Evolutionary conservation across 2,797 vertebrate genomes (phyloP).

Genomic region (Lepidocolaptes lacrymiger): DNA sequence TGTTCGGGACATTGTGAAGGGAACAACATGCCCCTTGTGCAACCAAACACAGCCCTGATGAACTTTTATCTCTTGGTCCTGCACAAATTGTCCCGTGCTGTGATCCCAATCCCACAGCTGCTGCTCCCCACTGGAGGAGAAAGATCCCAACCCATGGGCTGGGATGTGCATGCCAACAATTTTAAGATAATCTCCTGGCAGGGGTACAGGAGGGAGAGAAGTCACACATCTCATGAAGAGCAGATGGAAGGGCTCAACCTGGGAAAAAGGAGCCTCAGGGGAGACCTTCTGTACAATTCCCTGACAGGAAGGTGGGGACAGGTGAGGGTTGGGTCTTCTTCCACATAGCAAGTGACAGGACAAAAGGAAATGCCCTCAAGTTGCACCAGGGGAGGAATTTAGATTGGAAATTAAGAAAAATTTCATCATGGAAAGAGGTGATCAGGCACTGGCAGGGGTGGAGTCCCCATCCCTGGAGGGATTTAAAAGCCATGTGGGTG

Average conservation of each 20-base stretch:
- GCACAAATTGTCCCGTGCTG: neutral
- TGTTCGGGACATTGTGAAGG: accelerated
- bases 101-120: neutral
- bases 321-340: neutral
- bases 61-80: neutral
- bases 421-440: neutral
- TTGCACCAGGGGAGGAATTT: neutral
- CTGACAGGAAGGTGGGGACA: accelerated
- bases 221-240: neutral
- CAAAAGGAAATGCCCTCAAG: neutral
- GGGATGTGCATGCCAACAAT: neutral
- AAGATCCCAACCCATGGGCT: neutral
- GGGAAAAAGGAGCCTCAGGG: neutral
- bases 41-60: neutral
- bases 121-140: accelerated
- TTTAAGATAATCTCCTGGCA: neutral
- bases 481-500: accelerated
- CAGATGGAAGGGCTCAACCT: neutral
- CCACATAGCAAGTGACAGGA: accelerated
- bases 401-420: neutral
- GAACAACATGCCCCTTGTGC: neutral
- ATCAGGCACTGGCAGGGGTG: neutral
- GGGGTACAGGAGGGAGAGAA: neutral
- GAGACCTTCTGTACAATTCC: neutral
- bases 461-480: neutral